Evolutionary conservation across 2,797 vertebrate species (phyloP).

Genomic region (Iguana delicatissima): DNA sequence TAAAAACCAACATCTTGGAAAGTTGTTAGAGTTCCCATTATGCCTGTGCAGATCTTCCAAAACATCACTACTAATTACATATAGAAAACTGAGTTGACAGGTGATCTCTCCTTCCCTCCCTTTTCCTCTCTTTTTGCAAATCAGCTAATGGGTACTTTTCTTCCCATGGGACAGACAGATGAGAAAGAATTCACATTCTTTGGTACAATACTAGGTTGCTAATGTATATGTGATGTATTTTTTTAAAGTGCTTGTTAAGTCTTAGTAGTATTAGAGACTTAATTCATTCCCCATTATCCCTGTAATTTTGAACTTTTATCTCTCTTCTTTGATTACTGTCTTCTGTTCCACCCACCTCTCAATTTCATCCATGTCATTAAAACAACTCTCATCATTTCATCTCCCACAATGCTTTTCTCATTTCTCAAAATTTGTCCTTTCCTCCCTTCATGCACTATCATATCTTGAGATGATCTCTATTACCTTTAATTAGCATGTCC

Average conservation of each 20-base stretch:
- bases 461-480: background rate
- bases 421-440: constrained; percentile 18
- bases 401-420: constrained; percentile 20
- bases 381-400: background rate
- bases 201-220: background rate
- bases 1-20: background rate
- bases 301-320: constrained; percentile 21
- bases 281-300: background rate
- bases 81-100: background rate
- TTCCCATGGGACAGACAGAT: background rate
- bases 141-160: constrained; percentile 6
- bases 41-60: background rate
- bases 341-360: background rate
- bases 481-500: constrained; percentile 9
- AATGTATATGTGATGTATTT: constrained; percentile 5
- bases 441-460: constrained; percentile 24
- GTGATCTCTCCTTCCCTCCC: background rate
- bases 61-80: background rate
- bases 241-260: constrained; percentile 18
- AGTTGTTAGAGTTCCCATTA: background rate
- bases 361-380: constrained; percentile 2
- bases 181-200: constrained; percentile 18
- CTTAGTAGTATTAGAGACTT: constrained; percentile 19
- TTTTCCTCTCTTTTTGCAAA: background rate
- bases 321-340: constrained; percentile 15